phyloP scores from a whole-genome alignment of 2,888 invertebrate genomes.

The Dynastes tityus region DNA sequence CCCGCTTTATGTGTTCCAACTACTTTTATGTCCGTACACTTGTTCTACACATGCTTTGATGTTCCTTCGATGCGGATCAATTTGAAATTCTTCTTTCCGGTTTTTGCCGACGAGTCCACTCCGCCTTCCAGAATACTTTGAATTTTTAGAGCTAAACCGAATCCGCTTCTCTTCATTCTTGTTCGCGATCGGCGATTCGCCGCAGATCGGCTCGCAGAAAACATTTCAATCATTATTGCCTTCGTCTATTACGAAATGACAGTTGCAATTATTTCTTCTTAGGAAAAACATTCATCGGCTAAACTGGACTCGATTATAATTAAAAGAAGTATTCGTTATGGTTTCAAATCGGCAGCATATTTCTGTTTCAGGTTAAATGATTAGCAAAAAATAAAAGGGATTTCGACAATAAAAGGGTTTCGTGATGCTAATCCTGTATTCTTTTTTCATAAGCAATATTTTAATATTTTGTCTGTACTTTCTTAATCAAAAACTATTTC shows the following conservation, averaged over 20 bases:
- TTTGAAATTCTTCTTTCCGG: constrained; percentile 55
- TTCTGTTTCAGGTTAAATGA: too few species aligned
- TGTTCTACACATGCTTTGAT: constrained; percentile 63
- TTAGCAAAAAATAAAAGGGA: too few species aligned
- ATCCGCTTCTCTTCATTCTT: constrained; percentile 17
- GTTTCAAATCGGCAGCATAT: too few species aligned
- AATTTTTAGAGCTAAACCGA: constrained; percentile 37
- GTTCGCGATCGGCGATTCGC: not conserved
- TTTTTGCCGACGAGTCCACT: constrained; percentile 38
- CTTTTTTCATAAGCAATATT: too few species aligned
- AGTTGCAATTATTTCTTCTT: constrained; percentile 1
- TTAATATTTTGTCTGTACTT: too few species aligned
- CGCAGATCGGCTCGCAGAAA: constrained; percentile 2
- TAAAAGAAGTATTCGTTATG: too few species aligned
- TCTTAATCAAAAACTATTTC: too few species aligned
- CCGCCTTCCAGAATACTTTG: constrained; percentile 40
- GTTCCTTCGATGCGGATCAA: constrained; percentile 60
- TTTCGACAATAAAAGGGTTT: too few species aligned
- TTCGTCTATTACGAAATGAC: constrained; percentile 16
- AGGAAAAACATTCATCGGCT: not conserved
- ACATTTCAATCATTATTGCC: constrained; percentile 30
- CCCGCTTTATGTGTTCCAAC: constrained; percentile 64
- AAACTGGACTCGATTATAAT: not conserved
- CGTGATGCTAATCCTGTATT: too few species aligned
- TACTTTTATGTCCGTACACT: constrained; percentile 59